Evolutionary conservation across 1,140 invertebrate genomes (phyloP), one percentile per base, ranked within the genome.

Genomic region (Elymnias hypermnestra): DNA sequence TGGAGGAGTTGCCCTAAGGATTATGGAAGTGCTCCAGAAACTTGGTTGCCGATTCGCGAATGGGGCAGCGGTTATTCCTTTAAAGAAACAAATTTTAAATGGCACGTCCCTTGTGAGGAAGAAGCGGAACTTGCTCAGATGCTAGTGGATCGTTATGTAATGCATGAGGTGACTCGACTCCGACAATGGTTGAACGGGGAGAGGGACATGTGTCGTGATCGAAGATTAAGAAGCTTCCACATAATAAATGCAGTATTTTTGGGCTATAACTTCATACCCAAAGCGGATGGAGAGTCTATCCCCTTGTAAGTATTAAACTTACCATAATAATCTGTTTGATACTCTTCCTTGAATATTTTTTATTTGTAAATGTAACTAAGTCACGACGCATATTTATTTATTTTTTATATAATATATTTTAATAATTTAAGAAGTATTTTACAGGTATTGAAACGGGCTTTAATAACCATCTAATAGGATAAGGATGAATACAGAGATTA

Each of bases 11-110:
- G 88, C 1, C 72, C 89, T 3, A 82, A 89, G 6, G 88, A 91
- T 41, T 92, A 90, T 53, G 89, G 92, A 36, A 85, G 88, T 36
- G 89, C 90, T 1, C 83, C 93, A 1, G 86, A 89, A 25, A 89
- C 94, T 36, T 94, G 92, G 87, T 83, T 96, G 5, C 91, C 94
- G 2, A 90, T 96, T 9, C 91, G 92, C 5, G 91, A 96, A 51
- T 98, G 96, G 97, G 96, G 94, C 0, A 87, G 90, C 45, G 83
- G 91, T 0, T 89, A 90, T 6, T 81, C 94, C 57, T 63, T 93
- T 2, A 79, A 92, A 15, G 87, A 91, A 2, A 74, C 94, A 6
- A 87, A 91, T 4, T 84, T 96, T 1, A 82, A 92, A 25, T 97
- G 94, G 94, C 94, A 95, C 67, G 77, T 91, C 9, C 95, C 96